These are phyloP conservation scores for Epirrita christyi DNA, from an alignment of 2,888 invertebrate genomes.

Conservation along the genomic window DNA sequence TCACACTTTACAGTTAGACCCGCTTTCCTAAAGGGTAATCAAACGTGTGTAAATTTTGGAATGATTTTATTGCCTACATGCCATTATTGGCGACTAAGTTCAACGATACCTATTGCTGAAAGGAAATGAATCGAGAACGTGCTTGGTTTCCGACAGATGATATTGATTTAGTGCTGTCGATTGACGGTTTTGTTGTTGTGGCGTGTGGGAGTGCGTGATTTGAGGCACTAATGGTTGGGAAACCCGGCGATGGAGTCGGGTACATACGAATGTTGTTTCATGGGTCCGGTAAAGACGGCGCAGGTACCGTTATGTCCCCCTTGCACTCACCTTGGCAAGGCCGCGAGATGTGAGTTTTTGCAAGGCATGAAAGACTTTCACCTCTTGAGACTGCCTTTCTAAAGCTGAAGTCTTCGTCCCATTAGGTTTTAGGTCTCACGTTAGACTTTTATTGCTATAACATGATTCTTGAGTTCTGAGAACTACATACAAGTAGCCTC, in stretches of 20 bases:
- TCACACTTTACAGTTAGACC: conserved; percentile 72
- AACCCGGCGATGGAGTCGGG: conserved; percentile 47
- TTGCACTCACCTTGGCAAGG: conserved; percentile 84
- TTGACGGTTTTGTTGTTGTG: conserved; percentile 47
- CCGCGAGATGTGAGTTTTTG: conserved; percentile 83
- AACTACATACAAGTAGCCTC: background rate
- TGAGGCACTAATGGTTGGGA: conserved; percentile 50
- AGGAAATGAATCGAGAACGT: conserved; percentile 73
- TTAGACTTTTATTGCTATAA: conserved; percentile 29
- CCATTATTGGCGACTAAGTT: conserved; percentile 66
- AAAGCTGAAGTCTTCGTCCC: conserved; percentile 63
- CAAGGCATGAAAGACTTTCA: conserved; percentile 81
- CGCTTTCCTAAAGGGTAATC: conserved; percentile 56
- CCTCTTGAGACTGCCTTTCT: conserved; percentile 80
- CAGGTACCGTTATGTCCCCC: conserved; percentile 80
- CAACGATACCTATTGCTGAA: conserved; percentile 56
- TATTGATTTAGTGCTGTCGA: conserved; percentile 42
- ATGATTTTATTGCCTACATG: conserved; percentile 45
- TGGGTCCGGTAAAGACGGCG: conserved; percentile 55
- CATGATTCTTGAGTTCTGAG: conserved; percentile 31
- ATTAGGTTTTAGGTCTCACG: conserved; percentile 43
- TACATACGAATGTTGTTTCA: conserved; percentile 44
- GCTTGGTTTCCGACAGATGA: conserved; percentile 55
- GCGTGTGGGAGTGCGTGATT: conserved; percentile 22
- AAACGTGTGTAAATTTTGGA: conserved; percentile 72